phyloP scores from a whole-genome alignment of 35 echinoderm and acorn worm genomes.

The Holothuria glaberrima region DNA sequence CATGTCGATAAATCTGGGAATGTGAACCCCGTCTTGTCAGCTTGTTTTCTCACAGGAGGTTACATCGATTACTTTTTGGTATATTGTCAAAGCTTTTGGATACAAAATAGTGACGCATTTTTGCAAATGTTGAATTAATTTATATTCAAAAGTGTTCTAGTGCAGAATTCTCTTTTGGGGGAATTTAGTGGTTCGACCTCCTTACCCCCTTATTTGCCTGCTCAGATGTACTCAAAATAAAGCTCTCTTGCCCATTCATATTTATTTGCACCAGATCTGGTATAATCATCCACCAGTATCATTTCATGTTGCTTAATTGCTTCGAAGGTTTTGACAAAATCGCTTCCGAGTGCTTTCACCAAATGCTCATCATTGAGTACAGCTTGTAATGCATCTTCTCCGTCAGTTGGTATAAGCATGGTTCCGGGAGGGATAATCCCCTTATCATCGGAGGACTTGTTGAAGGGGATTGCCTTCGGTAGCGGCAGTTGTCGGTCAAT shows the following conservation, averaged over 20 bases:
- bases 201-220: too few species aligned
- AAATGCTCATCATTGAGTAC: constrained; percentile 46
- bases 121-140: too few species aligned
- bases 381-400: constrained; percentile 45
- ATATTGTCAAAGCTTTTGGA: too few species aligned
- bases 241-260: not conserved
- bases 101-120: too few species aligned
- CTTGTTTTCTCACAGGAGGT: too few species aligned
- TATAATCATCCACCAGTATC: not conserved
- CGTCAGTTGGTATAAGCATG: constrained; percentile 21
- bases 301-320: constrained; percentile 30
- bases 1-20: too few species aligned
- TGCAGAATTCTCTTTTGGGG: too few species aligned
- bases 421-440: not conserved
- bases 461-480: not conserved
- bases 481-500: constrained; percentile 62
- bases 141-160: too few species aligned
- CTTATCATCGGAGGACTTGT: constrained; percentile 6
- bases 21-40: too few species aligned
- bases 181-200: too few species aligned
- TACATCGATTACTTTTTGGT: too few species aligned
- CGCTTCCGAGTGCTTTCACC: constrained; percentile 45
- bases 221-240: constrained; percentile 36
- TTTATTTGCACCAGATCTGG: not conserved
- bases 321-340: constrained; percentile 49